Evolutionary conservation across 2,113 vertebrate genomes (phyloP).

Genomic region (Harpagus bidentatus): DNA sequence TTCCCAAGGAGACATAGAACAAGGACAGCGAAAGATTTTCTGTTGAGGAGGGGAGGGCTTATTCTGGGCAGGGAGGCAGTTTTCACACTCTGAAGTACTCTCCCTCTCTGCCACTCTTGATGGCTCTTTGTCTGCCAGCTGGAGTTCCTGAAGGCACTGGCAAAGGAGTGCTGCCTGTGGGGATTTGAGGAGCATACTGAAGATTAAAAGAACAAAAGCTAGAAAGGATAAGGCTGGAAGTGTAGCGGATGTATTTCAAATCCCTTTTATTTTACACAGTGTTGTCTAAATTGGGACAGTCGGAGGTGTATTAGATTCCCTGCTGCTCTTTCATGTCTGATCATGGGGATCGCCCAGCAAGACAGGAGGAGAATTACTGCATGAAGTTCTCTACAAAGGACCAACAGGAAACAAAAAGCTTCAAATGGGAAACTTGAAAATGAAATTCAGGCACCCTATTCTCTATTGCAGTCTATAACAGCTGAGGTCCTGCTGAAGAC

Average conservation of each 20-base stretch:
- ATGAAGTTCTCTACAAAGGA: background rate
- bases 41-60: background rate
- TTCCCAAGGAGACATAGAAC: background rate
- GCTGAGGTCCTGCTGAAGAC: background rate
- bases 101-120: fast-evolving
- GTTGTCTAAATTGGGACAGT: background rate
- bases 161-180: background rate
- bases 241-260: background rate
- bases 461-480: background rate
- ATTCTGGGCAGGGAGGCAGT: background rate
- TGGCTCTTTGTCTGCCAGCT: background rate
- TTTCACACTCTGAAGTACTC: background rate
- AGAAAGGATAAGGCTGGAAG: background rate
- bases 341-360: background rate
- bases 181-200: background rate
- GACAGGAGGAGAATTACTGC: background rate
- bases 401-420: background rate
- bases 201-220: slow-evolving; percentile 13
- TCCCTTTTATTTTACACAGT: background rate
- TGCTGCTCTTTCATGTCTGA: background rate
- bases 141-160: background rate
- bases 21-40: background rate
- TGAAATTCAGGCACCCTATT: background rate
- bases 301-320: background rate
- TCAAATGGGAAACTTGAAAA: background rate